Evolutionary conservation across 2,888 invertebrate genomes (phyloP).

Genomic region (Venusia cambrica): DNA sequence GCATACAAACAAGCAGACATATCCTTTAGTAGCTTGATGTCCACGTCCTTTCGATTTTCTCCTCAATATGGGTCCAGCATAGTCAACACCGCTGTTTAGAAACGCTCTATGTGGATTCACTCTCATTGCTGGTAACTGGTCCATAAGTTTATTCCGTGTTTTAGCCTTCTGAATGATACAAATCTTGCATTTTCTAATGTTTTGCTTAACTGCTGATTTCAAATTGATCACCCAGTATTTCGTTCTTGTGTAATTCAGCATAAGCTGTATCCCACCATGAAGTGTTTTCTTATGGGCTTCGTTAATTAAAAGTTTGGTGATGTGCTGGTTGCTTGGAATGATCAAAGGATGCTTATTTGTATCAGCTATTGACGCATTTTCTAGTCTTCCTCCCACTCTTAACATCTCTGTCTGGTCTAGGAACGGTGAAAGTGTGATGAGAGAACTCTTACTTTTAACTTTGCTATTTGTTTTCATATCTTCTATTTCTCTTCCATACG

Average conservation of each 20-base stretch:
- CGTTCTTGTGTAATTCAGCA: conserved; percentile 22
- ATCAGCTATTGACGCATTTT: conserved; percentile 8
- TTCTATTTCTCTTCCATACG: too few relatives aligned
- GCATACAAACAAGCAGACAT: conserved; percentile 29
- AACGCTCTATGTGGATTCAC: conserved; percentile 18
- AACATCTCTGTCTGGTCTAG: conserved; percentile 20
- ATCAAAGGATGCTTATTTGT: conserved; percentile 24
- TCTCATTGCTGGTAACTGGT: conserved; percentile 19
- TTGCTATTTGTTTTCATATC: conserved; percentile 13
- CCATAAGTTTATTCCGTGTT: conserved; percentile 23
- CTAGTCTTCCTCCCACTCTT: conserved; percentile 23
- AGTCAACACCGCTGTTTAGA: conserved; percentile 21
- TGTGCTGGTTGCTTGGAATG: conserved; percentile 8
- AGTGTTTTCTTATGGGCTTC: conserved; percentile 32
- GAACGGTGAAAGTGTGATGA: conserved; percentile 16
- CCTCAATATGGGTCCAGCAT: conserved; percentile 22
- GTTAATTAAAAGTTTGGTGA: conserved; percentile 19
- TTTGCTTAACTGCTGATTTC: conserved; percentile 15
- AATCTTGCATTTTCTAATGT: conserved; percentile 18
- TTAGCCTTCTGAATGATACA: conserved; percentile 18
- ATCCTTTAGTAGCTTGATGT: conserved; percentile 20
- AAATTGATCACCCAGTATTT: conserved; percentile 24
- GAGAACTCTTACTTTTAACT: conserved; percentile 17
- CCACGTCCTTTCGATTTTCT: conserved; percentile 23
- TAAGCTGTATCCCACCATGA: conserved; percentile 31